These are phyloP conservation scores for Acropternis orthonyx DNA, from an alignment of 2,797 vertebrate genomes.

Conservation along the genomic window DNA sequence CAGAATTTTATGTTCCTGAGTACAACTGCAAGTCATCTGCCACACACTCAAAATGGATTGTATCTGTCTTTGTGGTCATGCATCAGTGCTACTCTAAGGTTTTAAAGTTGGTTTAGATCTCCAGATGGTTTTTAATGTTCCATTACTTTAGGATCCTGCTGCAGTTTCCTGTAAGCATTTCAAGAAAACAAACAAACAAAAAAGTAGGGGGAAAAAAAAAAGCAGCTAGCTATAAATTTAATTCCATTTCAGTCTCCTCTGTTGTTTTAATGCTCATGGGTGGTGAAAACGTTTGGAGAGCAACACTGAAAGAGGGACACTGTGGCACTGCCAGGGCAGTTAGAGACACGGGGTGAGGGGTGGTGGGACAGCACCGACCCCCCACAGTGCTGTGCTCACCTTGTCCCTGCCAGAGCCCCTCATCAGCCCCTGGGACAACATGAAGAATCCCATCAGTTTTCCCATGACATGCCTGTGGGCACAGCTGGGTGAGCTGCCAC, in stretches of 20 bases:
- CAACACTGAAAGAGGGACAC: too few relatives aligned
- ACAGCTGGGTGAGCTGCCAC: not conserved
- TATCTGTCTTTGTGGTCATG: not conserved
- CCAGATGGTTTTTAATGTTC: not conserved
- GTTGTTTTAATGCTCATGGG: not conserved
- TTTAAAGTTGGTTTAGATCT: not conserved
- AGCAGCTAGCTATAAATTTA: not conserved
- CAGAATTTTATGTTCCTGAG: not conserved
- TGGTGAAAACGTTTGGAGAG: not conserved
- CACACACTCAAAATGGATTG: not conserved
- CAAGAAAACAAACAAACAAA: accelerated
- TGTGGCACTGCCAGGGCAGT: too few relatives aligned
- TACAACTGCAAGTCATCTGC: not conserved
- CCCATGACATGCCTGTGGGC: too few relatives aligned
- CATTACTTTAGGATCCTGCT: not conserved
- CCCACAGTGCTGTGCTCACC: too few relatives aligned
- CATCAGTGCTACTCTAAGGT: not conserved
- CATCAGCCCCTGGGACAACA: not conserved
- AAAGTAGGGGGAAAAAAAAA: not conserved
- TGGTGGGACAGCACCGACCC: too few relatives aligned
- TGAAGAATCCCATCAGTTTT: not conserved
- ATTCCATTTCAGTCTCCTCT: not conserved
- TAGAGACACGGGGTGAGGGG: too few relatives aligned
- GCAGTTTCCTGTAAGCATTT: not conserved
- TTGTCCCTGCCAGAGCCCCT: too few relatives aligned